These are phyloP conservation scores for Marcusenius ussheri DNA, from an alignment of 2,113 vertebrate species.

Conservation along the genomic window DNA sequence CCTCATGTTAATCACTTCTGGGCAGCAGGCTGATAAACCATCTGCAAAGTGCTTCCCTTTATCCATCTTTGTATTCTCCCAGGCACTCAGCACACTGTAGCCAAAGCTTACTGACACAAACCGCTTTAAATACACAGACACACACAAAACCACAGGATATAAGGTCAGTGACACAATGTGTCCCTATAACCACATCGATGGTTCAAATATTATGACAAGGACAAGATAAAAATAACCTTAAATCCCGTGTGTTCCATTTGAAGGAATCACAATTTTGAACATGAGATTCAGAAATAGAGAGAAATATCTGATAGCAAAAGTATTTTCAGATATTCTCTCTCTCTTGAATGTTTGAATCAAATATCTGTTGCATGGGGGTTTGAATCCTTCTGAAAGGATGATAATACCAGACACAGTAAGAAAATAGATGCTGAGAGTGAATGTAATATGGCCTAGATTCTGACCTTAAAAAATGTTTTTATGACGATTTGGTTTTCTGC, in stretches of 20 bases:
- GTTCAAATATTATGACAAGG: background rate
- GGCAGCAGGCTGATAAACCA: background rate
- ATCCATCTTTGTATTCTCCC: background rate
- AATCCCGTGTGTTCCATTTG: background rate
- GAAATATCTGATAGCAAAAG: background rate
- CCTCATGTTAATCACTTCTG: background rate
- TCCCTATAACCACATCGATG: background rate
- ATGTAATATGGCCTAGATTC: background rate
- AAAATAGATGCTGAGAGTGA: background rate
- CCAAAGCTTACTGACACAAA: background rate
- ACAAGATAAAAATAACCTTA: background rate
- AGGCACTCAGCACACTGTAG: background rate
- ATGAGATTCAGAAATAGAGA: background rate
- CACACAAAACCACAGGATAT: background rate
- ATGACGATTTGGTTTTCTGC: background rate
- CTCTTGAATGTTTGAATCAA: background rate
- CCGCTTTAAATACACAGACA: background rate
- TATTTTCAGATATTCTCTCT: background rate
- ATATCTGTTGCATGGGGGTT: background rate
- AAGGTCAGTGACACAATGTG: background rate
- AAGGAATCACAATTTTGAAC: background rate
- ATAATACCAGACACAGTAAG: background rate
- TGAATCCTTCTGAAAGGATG: background rate
- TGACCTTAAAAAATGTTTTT: slow-evolving; percentile 1
- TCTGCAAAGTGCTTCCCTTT: background rate